These are phyloP conservation scores for Garrulus glandarius DNA, from an alignment of 2,797 vertebrate species.

Conservation along the genomic window DNA sequence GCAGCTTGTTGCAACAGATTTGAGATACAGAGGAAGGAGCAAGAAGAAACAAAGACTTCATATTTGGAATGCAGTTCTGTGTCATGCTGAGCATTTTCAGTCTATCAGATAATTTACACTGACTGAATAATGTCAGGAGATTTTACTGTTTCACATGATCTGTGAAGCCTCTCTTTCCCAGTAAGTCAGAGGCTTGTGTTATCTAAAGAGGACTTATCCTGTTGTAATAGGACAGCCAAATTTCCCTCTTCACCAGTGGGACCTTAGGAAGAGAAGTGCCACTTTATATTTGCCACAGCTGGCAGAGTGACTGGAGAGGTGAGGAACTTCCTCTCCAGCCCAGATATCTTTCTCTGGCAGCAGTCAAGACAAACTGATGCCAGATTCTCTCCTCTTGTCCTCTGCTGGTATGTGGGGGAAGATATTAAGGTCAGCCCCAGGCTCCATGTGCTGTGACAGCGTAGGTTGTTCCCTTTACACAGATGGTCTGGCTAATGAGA, in stretches of 20 bases:
- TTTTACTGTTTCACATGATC: neutral
- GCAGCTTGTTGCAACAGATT: neutral
- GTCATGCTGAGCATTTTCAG: neutral
- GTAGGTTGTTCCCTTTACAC: conserved; percentile 45
- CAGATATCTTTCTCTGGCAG: neutral
- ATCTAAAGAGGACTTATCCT: neutral
- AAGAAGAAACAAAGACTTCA: neutral
- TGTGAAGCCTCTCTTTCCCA: neutral
- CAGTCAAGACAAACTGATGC: neutral
- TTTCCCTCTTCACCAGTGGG: neutral
- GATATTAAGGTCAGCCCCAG: conserved; percentile 39
- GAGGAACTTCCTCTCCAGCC: neutral
- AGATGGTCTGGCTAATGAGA: conserved; percentile 56
- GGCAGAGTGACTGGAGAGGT: neutral
- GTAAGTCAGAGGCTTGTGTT: neutral
- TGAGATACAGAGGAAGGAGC: neutral
- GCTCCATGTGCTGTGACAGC: neutral
- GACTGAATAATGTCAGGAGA: neutral
- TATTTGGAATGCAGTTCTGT: neutral
- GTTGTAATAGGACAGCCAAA: neutral
- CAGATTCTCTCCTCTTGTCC: neutral
- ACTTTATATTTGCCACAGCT: neutral
- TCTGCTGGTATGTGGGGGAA: conserved; percentile 17
- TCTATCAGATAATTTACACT: neutral
- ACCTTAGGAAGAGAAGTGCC: neutral